These are phyloP conservation scores for Oconnorella tubifera DNA, from an alignment of 2,888 invertebrate genomes.

Conservation along the genomic window DNA sequence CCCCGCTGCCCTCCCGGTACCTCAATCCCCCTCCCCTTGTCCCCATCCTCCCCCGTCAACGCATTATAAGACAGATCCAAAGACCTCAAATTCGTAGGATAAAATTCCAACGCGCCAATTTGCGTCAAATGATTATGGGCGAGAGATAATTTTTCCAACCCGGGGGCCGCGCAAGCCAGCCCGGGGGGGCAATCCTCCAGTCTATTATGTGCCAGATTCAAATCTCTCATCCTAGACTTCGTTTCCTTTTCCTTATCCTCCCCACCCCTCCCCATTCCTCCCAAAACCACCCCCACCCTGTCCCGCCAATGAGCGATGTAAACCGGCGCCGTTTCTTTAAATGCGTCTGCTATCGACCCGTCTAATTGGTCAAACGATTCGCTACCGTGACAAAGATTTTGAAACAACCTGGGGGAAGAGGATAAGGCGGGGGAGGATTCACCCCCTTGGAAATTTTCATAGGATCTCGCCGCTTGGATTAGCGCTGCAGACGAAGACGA, in stretches of 20 bases:
- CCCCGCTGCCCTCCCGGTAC: neutral
- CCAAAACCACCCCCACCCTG: conserved; percentile 17
- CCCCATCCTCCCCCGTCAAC: conserved; percentile 57
- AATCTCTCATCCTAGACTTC: conserved; percentile 44
- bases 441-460: neutral
- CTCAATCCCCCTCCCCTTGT: neutral
- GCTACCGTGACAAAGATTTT: no score
- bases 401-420: neutral
- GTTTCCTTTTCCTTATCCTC: conserved; percentile 11
- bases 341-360: neutral
- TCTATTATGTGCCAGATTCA: conserved; percentile 86
- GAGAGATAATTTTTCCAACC: conserved; percentile 81
- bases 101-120: conserved; percentile 84
- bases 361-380: neutral
- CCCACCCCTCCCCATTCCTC: conserved; percentile 1
- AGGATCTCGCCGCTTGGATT: neutral
- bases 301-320: conserved; percentile 27
- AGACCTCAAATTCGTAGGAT: conserved; percentile 82
- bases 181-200: conserved; percentile 82
- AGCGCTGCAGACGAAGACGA: neutral
- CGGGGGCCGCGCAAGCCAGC: conserved; percentile 83
- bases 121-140: conserved; percentile 72
- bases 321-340: neutral
- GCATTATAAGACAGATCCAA: conserved; percentile 89
- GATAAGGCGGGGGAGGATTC: neutral